Evolutionary conservation across 2,797 vertebrate species (phyloP), one percentile per base, ranked within the genome.

Genomic region (Dicrostonyx torquatus): DNA sequence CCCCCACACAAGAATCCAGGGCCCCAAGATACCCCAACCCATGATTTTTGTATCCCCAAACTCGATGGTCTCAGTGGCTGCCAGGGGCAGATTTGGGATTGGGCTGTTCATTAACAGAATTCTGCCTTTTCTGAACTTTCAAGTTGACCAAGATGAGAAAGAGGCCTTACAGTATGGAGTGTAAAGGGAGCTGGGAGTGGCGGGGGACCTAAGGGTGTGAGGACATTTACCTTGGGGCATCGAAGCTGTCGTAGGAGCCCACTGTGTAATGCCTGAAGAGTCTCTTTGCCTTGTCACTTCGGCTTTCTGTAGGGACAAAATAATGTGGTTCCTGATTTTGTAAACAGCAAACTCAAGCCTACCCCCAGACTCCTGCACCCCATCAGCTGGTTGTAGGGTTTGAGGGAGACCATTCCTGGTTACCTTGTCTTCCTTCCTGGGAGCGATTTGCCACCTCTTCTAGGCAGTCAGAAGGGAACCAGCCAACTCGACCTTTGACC

Each of bases 181-280:
- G 87, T 37, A 34, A 22, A 26, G 43, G 86, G 85, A 89, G 80
- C 43, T 15, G 62, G 53, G 84, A 75, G 60, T 5, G 11, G 68
- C 1, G 45, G 85, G 62, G 29, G 12, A 0, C 64, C 24, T 85
- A 45, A 58, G 89, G 98, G 97, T 97, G 98, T 92, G 93, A 97
- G 98, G 98, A 98, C 78, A 97, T 98, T 98, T 98, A 99, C 99
- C 98, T 99, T 95, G 99, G 99, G 90, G 99, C 99, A 48, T 99
- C 99, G 17, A 99, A 99, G 98, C 99, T 99, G 98, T 99, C 99
- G 1, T 99, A 99, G 91, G 99, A 99, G 89, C 99, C 99, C 97
- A 99, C 99, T 0, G 99, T 99, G 96, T 99, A 99, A 97, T 99
- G 99, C 48, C 99, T 99, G 97, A 99, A 99, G 94, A 99, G 98